These are phyloP conservation scores for Orchestia grillus DNA, from an alignment of 1,140 invertebrate species.

Conservation along the genomic window DNA sequence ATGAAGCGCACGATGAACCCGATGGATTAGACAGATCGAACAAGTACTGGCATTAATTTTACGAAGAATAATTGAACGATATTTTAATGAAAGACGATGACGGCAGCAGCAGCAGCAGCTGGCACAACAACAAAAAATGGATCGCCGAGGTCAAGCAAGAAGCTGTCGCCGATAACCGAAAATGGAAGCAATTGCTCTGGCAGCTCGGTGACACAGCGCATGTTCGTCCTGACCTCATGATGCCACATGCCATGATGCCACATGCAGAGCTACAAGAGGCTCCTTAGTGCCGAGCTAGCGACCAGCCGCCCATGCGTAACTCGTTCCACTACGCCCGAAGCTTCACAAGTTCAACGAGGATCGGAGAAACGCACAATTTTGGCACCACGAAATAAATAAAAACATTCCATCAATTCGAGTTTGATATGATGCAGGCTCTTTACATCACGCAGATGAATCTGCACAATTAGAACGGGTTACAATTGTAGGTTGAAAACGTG, in stretches of 20 bases:
- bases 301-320: background rate
- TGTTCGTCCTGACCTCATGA: background rate
- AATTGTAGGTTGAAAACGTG: too few relatives aligned
- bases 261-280: background rate
- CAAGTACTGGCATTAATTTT: background rate
- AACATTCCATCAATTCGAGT: too few relatives aligned
- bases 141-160: background rate
- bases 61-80: background rate
- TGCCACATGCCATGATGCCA: too few relatives aligned
- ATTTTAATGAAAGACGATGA: background rate
- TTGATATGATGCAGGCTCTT: too few relatives aligned
- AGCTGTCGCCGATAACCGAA: constrained; percentile 21
- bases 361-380: background rate
- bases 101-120: background rate
- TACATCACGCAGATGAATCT: too few relatives aligned
- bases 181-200: background rate
- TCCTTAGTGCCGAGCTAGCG: background rate
- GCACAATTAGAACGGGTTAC: too few relatives aligned
- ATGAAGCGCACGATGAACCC: background rate
- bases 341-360: background rate
- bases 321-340: background rate
- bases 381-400: too few relatives aligned
- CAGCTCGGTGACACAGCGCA: constrained; percentile 11
- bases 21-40: background rate
- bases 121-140: background rate